These are phyloP conservation scores for Dasyornis broadbenti DNA, from an alignment of 2,113 vertebrate species.

Conservation along the genomic window DNA sequence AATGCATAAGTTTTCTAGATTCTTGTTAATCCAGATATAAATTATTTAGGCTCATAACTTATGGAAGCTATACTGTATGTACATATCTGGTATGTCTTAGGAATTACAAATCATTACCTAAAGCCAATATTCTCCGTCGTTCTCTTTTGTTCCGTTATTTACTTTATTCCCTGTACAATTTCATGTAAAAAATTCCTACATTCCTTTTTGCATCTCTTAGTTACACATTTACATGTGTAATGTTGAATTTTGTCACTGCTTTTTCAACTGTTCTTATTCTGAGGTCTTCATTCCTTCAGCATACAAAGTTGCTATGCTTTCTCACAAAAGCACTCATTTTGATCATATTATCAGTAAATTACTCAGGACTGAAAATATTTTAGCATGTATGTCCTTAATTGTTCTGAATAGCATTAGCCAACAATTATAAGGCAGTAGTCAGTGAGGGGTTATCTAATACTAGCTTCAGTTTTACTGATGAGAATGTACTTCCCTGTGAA, in stretches of 20 bases:
- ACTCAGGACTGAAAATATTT: neutral
- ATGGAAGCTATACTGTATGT: neutral
- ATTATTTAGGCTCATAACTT: neutral
- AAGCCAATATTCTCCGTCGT: neutral
- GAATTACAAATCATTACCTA: neutral
- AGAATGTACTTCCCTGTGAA: neutral
- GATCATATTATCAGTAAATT: neutral
- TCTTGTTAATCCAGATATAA: neutral
- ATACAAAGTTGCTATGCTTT: neutral
- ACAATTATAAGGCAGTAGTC: neutral
- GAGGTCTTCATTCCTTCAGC: neutral
- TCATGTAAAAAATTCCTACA: neutral
- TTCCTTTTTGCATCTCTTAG: neutral
- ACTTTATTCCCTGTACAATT: neutral
- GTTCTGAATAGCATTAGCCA: neutral
- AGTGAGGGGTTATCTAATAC: neutral
- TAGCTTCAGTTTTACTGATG: neutral
- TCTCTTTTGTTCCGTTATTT: neutral
- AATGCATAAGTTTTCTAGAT: neutral
- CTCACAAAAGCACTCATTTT: neutral
- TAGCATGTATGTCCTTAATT: neutral
- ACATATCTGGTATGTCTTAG: neutral
- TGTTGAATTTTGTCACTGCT: neutral
- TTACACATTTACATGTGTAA: neutral
- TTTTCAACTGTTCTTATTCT: neutral